phyloP scores from a whole-genome alignment of 2,797 vertebrate genomes.

The Sibirionetta formosa region DNA sequence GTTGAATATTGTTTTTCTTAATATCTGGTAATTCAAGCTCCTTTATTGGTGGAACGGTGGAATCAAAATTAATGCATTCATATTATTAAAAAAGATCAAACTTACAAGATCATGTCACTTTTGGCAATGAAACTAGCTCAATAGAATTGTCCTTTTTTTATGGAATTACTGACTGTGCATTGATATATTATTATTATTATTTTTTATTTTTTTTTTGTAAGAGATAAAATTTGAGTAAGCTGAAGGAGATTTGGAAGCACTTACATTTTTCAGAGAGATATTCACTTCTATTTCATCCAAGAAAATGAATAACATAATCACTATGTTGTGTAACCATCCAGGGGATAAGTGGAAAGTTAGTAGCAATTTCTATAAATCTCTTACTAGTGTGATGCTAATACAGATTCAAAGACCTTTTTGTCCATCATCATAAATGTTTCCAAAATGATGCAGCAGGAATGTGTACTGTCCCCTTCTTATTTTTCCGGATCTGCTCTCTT shows the following conservation, averaged over 20 bases:
- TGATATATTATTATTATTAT: neutral
- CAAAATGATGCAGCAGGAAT: slow-evolving; percentile 37
- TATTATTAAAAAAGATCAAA: neutral
- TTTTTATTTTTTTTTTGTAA: neutral
- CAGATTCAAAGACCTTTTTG: slow-evolving; percentile 28
- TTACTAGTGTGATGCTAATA: neutral
- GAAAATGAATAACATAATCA: slow-evolving; percentile 35
- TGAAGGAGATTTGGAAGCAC: slow-evolving; percentile 1
- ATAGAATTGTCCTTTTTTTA: neutral
- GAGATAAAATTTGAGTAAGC: slow-evolving; percentile 48
- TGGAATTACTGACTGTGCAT: slow-evolving; percentile 1
- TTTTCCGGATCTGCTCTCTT: neutral
- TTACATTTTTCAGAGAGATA: slow-evolving; percentile 19
- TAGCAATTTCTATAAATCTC: slow-evolving; percentile 37
- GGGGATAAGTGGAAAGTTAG: slow-evolving; percentile 29
- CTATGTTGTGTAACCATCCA: slow-evolving; percentile 25
- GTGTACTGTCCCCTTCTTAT: neutral
- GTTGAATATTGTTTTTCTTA: neutral
- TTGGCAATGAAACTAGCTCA: neutral
- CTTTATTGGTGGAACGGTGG: neutral
- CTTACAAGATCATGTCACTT: neutral
- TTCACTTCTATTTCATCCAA: slow-evolving; percentile 45
- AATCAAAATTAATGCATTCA: neutral
- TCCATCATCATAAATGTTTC: neutral
- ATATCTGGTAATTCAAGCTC: neutral